These are phyloP conservation scores for Daphoenositta chrysoptera DNA, from an alignment of 2,113 vertebrate genomes.

Conservation along the genomic window DNA sequence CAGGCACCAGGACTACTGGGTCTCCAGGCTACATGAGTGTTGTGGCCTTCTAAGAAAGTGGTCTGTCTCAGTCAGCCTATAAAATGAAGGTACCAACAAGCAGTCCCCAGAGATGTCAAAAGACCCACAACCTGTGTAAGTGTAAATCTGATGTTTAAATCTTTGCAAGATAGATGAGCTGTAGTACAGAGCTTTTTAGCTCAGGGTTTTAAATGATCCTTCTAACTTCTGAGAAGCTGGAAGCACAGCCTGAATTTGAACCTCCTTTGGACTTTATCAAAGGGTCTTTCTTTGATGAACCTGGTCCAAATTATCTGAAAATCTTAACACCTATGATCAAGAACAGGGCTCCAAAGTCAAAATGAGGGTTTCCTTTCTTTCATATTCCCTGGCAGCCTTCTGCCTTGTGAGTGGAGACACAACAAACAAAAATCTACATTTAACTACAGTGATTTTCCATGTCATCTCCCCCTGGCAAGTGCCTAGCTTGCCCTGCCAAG, in stretches of 20 bases:
- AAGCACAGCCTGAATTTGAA: background rate
- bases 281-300: background rate
- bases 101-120: background rate
- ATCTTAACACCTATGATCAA: background rate
- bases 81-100: background rate
- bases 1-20: accelerated
- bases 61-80: background rate
- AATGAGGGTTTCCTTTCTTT: background rate
- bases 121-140: background rate
- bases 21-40: background rate
- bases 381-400: background rate
- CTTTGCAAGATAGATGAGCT: background rate
- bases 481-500: background rate
- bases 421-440: background rate
- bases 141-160: background rate
- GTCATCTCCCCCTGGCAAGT: background rate
- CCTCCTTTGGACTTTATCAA: background rate
- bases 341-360: background rate
- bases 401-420: background rate
- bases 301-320: background rate
- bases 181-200: background rate
- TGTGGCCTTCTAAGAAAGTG: background rate
- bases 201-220: background rate
- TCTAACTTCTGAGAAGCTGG: background rate
- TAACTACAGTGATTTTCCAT: background rate